Base-by-base conservation (phyloP, 2,888 invertebrate genomes). In the Rotaria magnacalcarata region DNA sequence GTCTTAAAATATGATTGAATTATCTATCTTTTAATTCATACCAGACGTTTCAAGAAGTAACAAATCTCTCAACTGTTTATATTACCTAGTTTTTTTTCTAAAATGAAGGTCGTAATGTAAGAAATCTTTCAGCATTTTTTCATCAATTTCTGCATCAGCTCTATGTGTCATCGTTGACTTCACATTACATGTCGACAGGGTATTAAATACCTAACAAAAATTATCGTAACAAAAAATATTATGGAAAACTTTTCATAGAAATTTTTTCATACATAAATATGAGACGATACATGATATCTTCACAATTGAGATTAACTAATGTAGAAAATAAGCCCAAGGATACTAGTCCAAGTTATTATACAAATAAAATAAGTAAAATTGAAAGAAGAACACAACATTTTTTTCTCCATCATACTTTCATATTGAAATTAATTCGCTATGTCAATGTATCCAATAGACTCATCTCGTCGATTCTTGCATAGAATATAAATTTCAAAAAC, bases 221-320 rank as follows among this genome's bases (percentile, higher is more conserved):
- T 14, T 5, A 60, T 10, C 7, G 6, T 10, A 27, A 60, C 10
- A n/a, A n/a, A n/a, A n/a, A n/a, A n/a, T n/a, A n/a, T n/a, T n/a
- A n/a, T n/a, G n/a, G n/a, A n/a, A n/a, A n/a, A n/a, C n/a, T n/a
- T n/a, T n/a, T n/a, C n/a, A n/a, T n/a, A n/a, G n/a, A n/a, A n/a
- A n/a, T n/a, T n/a, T 67, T 67, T 67, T 87, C 90, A 90, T 89
- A 92, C 92, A 90, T 92, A 90, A 95, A 94, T 84, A 96, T 93
- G 85, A 97, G 92, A 90, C 96, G 96, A 89, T 96, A 92, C 95
- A 98, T 95, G 84, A 97, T 94, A 91, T 98, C 98, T 91, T 98
- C 98, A 92, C 96, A 97, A 91, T 96, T 95, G 87, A 97, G 92
- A 89, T 95, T 94, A 85, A 97, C 93, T 87, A 98, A 92, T 0